Evolutionary conservation across 2,797 vertebrate genomes (phyloP).

Genomic region (Diceros bicornis): DNA sequence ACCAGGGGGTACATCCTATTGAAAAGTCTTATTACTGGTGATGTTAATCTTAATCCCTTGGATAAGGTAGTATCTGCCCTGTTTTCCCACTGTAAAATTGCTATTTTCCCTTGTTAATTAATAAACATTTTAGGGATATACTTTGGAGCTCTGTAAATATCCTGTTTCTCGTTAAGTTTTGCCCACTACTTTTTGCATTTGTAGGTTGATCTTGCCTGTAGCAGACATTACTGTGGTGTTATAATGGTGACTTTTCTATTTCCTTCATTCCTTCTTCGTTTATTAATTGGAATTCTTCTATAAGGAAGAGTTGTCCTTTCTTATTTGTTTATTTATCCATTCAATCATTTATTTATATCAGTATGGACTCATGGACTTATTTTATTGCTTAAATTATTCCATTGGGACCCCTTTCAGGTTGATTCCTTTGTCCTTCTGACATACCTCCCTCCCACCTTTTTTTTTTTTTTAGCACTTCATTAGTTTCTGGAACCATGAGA

Average conservation of each 20-base stretch:
- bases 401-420: background rate
- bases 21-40: background rate
- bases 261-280: background rate
- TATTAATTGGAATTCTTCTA: background rate
- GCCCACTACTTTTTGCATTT: background rate
- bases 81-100: background rate
- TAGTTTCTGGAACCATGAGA: background rate
- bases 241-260: background rate
- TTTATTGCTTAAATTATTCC: background rate
- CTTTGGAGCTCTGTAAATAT: background rate
- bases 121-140: background rate
- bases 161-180: constrained; percentile 1
- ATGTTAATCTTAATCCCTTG: background rate
- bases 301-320: background rate
- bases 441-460: background rate
- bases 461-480: background rate
- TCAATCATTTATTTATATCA: background rate
- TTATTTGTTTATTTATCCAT: background rate
- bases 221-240: background rate
- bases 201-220: background rate
- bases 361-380: background rate
- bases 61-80: background rate
- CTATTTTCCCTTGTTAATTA: background rate
- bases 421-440: background rate
- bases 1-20: background rate